Evolutionary conservation across 2,888 invertebrate genomes (phyloP), one percentile per base, ranked within the genome.

Genomic region (Brachypterus glaber): DNA sequence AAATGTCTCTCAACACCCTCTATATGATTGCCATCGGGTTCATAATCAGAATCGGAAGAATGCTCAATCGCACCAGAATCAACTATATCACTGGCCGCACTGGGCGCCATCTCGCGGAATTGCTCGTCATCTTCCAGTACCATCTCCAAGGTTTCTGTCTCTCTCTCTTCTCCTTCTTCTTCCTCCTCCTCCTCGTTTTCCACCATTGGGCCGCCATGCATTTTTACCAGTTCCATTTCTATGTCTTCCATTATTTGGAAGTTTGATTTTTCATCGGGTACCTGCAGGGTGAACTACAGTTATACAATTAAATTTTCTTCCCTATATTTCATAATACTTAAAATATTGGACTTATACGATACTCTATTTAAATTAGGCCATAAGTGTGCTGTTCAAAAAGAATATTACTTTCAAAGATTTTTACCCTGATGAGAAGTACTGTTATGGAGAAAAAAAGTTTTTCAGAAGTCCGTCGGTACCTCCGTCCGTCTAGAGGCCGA

Each of bases 201-300:
- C 30, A 46, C 47, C 16, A 44, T 38, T 34, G 39, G 31, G 37
- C 51, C 47, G 25, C 54, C 58, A 37, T 64, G 60, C 31, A 64
- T 59, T 50, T 60, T 58, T n/a, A 58, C 62, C 33, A 64, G 40
- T 39, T 59, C 58, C 50, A 60, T 56, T 49, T 65, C 64, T 39
- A 66, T 61, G 36, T 63, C 65, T 39, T 62, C 60, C 24, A 62
- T 53, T n/a, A 57, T 52, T 37, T 55, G 49, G 11, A 55, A 47
- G 17, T 33, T 45, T 4, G 33, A 34, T 32, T 45, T 45, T 13
- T 45, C 35, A 12, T 25, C 31, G 40, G 34, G 11, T 14, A 40
- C n/a, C 24, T 16, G n/a, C 16, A 33, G 9, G 7, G 15, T n/a
- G 9, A 26, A 4, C 17, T 27, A 30, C 13, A 3, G 8, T 12